These are phyloP conservation scores for Zele albiditarsus DNA, from an alignment of 2,888 invertebrate species.

Conservation along the genomic window DNA sequence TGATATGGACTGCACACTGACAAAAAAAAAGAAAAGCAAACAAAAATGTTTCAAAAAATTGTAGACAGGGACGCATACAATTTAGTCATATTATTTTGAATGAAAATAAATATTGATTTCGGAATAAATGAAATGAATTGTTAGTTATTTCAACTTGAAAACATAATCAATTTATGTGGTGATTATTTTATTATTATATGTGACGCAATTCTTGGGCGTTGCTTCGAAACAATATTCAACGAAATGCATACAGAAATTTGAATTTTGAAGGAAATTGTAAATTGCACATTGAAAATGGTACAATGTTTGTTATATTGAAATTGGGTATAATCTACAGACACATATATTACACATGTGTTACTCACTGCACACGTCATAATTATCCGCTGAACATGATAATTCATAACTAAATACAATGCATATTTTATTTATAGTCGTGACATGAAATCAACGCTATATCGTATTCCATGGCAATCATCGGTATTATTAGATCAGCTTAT, in stretches of 20 bases:
- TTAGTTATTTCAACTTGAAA: background rate
- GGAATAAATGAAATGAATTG: background rate
- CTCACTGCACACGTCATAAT: background rate
- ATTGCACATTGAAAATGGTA: background rate
- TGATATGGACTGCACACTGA: conserved; percentile 46
- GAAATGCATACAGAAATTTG: background rate
- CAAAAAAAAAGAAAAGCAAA: conserved; percentile 27
- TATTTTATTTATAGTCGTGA: conserved; percentile 9
- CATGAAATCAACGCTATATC: background rate
- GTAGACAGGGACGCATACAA: too few relatives aligned
- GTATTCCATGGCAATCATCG: background rate
- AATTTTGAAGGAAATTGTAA: background rate
- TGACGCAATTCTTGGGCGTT: conserved; percentile 1
- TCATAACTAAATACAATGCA: background rate
- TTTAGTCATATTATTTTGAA: too few relatives aligned
- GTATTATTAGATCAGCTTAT: background rate
- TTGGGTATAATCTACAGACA: background rate
- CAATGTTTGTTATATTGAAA: background rate
- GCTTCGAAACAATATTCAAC: background rate
- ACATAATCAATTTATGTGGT: background rate
- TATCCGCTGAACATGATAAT: background rate
- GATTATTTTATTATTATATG: background rate
- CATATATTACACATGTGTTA: background rate
- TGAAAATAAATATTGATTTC: background rate
- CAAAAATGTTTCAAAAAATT: background rate